These are phyloP conservation scores for Nanorana parkeri DNA, from an alignment of 2,113 vertebrate species.

Conservation along the genomic window DNA sequence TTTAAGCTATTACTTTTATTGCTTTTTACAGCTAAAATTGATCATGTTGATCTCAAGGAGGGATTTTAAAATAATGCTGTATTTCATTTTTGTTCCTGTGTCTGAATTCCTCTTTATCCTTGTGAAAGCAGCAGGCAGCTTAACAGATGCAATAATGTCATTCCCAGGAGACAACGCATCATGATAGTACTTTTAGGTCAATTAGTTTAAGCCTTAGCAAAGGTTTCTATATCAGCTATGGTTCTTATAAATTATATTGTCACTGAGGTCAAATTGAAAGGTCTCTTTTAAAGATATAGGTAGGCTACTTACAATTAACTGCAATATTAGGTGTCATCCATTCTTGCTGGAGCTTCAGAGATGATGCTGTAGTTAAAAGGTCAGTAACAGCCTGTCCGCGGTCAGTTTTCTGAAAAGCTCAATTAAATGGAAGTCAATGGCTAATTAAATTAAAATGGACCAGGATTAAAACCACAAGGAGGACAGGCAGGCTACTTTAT, in stretches of 20 bases:
- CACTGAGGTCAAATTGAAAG: constrained; percentile 24
- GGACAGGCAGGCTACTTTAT: constrained; percentile 1
- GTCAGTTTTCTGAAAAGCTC: constrained; percentile 36
- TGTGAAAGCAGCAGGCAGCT: constrained; percentile 11
- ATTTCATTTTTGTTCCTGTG: constrained; percentile 16
- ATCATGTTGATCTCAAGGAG: constrained; percentile 15
- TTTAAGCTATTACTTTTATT: constrained; percentile 16
- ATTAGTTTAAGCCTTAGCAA: constrained; percentile 37
- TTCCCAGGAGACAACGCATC: constrained; percentile 25
- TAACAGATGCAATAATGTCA: constrained; percentile 9
- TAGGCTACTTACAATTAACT: constrained; percentile 40
- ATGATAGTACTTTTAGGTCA: constrained; percentile 22
- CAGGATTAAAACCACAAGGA: background rate
- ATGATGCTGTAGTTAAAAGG: background rate
- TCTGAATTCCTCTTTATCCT: constrained; percentile 7
- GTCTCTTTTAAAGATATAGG: background rate
- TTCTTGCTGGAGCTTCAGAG: background rate
- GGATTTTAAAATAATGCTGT: constrained; percentile 1
- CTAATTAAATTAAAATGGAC: constrained; percentile 40
- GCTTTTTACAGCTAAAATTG: background rate
- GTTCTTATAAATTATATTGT: constrained; percentile 35
- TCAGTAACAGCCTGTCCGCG: constrained; percentile 15
- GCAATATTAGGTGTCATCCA: constrained; percentile 11
- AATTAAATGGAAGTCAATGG: constrained; percentile 33
- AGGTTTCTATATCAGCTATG: constrained; percentile 23